These are phyloP conservation scores for Boloria euphrosyne DNA, from an alignment of 2,888 invertebrate genomes.

Conservation along the genomic window DNA sequence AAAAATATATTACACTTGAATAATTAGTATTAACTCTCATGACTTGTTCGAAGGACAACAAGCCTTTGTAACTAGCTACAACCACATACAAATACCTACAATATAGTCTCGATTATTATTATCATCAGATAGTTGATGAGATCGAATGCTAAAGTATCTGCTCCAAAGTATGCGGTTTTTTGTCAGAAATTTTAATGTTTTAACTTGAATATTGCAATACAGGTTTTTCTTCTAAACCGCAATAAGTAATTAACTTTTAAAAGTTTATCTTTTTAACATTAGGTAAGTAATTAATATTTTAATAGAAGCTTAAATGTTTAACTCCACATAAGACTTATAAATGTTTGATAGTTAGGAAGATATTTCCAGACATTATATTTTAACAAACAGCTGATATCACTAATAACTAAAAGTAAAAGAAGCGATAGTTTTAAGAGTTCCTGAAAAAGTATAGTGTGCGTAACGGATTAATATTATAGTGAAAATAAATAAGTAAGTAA, in stretches of 20 bases:
- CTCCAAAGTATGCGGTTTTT: conserved; percentile 17
- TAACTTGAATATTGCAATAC: conserved; percentile 16
- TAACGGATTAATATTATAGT: no score
- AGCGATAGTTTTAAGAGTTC: no score
- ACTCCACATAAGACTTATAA: no score
- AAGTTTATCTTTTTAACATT: no score
- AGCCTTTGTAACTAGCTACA: conserved; percentile 36
- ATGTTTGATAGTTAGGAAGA: no score
- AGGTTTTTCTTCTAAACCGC: conserved; percentile 11
- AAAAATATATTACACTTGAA: conserved; percentile 52
- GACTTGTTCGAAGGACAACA: conserved; percentile 49
- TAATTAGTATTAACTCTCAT: conserved; percentile 47
- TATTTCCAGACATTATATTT: no score
- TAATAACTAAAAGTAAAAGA: no score
- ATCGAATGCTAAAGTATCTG: conserved; percentile 16
- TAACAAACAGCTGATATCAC: no score
- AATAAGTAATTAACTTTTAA: neutral
- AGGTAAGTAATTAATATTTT: no score
- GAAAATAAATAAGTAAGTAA: no score
- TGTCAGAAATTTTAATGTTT: conserved; percentile 18
- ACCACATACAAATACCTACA: conserved; percentile 4
- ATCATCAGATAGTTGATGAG: conserved; percentile 26
- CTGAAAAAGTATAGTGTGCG: no score
- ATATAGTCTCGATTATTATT: conserved; percentile 20
- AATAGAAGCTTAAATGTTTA: no score